Conservation (phyloP, 2,113 vertebrate genomes). For the Protomyctophum bolini region DNA sequence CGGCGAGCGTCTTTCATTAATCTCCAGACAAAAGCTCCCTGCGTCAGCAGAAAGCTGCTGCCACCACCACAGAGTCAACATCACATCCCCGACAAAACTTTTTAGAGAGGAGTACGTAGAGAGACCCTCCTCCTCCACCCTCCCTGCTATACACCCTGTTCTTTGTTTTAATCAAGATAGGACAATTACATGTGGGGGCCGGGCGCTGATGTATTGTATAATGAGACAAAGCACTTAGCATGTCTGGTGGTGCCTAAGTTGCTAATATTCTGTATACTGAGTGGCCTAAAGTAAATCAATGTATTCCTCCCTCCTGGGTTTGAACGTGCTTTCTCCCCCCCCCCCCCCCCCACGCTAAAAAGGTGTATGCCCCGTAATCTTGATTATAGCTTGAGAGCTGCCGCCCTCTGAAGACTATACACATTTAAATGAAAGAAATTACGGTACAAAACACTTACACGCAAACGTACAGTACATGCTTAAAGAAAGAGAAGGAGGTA, state of each 20-base stretch:
- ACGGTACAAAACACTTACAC: conserved; percentile 58
- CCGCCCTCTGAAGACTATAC: conserved; percentile 50
- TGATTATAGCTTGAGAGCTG: conserved; percentile 69
- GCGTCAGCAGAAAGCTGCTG: conserved; percentile 71
- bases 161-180: conserved; percentile 67
- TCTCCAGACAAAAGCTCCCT: conserved; percentile 68
- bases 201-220: conserved; percentile 67
- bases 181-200: conserved; percentile 34
- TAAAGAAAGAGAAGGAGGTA: conserved; percentile 40
- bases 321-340: conserved; percentile 55
- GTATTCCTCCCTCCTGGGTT: conserved; percentile 73
- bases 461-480: not conserved
- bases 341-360: conserved; percentile 47
- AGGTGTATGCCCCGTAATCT: conserved; percentile 51
- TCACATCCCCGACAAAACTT: conserved; percentile 54
- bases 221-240: conserved; percentile 77
- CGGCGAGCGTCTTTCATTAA: conserved; percentile 74
- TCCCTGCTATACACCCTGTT: conserved; percentile 47
- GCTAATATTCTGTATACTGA: conserved; percentile 72
- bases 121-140: not conserved
- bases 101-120: conserved; percentile 21
- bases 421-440: conserved; percentile 55
- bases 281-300: conserved; percentile 81
- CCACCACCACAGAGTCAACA: conserved; percentile 52
- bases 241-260: no score